These are phyloP conservation scores for Peromyscus maniculatus DNA, from an alignment of 2,113 vertebrate species.

Conservation along the genomic window DNA sequence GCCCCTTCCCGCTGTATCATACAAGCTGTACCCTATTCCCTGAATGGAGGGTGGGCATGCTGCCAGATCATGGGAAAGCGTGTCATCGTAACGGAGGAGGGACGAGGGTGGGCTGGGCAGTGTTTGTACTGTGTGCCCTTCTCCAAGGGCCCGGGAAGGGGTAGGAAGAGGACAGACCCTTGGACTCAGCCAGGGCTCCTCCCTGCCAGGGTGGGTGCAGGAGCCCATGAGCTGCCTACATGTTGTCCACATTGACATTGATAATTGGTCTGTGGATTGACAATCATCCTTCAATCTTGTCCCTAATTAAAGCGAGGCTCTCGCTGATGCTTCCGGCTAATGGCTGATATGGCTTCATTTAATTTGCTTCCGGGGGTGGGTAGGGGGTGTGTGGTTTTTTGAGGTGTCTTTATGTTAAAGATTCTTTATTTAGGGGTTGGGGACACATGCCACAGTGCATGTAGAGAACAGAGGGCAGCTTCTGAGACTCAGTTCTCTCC, in stretches of 20 bases:
- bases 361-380: background rate
- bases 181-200: background rate
- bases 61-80: background rate
- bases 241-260: slow-evolving; percentile 48
- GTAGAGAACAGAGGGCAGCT: background rate
- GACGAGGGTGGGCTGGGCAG: background rate
- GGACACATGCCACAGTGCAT: background rate
- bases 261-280: slow-evolving; percentile 18
- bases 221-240: background rate
- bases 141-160: background rate
- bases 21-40: slow-evolving; percentile 64
- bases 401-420: too few relatives aligned
- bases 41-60: background rate
- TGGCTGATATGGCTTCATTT: slow-evolving; percentile 60
- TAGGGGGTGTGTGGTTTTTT: background rate
- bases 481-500: background rate
- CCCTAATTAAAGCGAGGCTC: slow-evolving; percentile 81
- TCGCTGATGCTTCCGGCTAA: background rate
- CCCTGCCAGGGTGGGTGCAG: background rate
- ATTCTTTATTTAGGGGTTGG: background rate
- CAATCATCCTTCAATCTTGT: slow-evolving; percentile 65
- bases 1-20: slow-evolving; percentile 66
- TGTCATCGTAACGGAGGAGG: background rate
- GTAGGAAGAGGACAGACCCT: background rate
- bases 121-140: background rate